Percentiles rank a stretch among this genome's conserved stretches.
Evolutionary conservation across 1,140 invertebrate genomes (phyloP).

Genomic region (Drosophila kanapiae): DNA sequence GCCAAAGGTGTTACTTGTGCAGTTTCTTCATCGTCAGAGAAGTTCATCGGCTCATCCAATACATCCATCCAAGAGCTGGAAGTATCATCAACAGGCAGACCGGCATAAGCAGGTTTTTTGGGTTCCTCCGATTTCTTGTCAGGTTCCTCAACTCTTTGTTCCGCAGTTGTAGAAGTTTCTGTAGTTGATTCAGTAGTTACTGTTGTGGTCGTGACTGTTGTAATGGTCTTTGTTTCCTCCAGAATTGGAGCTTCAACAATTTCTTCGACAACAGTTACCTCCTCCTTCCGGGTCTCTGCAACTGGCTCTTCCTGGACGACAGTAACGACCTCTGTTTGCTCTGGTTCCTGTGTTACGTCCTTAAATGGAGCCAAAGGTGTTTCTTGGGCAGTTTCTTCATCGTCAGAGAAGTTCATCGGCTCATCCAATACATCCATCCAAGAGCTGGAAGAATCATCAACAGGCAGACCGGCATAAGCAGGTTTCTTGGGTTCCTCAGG

Average conservation of each 20-base stretch:
- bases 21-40: conserved; percentile 9
- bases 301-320: too few species aligned
- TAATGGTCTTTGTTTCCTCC: background rate
- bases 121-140: conserved; percentile 30
- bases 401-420: conserved; percentile 75
- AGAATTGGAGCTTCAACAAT: too few species aligned
- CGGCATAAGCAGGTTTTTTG: conserved; percentile 80
- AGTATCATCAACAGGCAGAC: conserved; percentile 85
- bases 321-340: too few species aligned
- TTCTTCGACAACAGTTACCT: too few species aligned
- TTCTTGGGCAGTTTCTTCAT: too few species aligned
- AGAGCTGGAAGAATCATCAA: conserved; percentile 85
- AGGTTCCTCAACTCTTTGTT: background rate
- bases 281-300: too few species aligned
- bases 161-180: background rate
- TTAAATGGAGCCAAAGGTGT: too few species aligned
- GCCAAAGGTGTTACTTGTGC: too few species aligned
- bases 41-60: conserved; percentile 86
- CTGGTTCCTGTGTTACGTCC: too few species aligned
- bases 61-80: conserved; percentile 73
- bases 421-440: conserved; percentile 85
- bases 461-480: conserved; percentile 85
- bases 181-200: background rate
- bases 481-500: conserved; percentile 47
- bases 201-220: conserved; percentile 2